Conservation (phyloP, 2,113 vertebrate species). For the Athene cunicularia region DNA sequence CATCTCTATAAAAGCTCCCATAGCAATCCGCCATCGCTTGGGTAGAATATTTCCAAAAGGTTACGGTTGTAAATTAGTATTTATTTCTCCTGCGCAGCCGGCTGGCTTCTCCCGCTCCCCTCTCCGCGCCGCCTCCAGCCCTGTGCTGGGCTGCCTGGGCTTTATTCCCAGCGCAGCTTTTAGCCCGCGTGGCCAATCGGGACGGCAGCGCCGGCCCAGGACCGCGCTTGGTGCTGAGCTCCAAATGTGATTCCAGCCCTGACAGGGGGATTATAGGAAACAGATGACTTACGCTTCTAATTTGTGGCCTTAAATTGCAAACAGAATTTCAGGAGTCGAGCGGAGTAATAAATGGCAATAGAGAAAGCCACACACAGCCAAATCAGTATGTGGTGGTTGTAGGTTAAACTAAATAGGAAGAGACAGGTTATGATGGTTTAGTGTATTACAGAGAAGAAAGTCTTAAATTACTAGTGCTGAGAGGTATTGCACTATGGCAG, state of each 20-base stretch:
- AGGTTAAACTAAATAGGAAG: constrained; percentile 90
- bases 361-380: constrained; percentile 88
- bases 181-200: constrained; percentile 76
- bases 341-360: constrained; percentile 91
- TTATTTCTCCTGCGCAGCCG: background rate
- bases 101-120: background rate
- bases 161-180: constrained; percentile 71
- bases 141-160: constrained; percentile 52
- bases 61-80: background rate
- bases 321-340: constrained; percentile 97
- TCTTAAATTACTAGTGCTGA: constrained; percentile 89
- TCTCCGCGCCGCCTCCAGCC: constrained; percentile 16
- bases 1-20: accelerated
- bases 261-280: constrained; percentile 97
- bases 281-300: constrained; percentile 99
- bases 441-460: constrained; percentile 86
- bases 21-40: background rate
- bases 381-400: constrained; percentile 86
- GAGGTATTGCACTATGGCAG: constrained; percentile 80
- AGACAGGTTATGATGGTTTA: constrained; percentile 92
- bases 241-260: constrained; percentile 88
- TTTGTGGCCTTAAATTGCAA: constrained; percentile 99
- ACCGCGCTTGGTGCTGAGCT: constrained; percentile 81
- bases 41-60: background rate
- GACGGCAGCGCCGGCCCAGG: constrained; percentile 74